Evolutionary conservation across 1,140 invertebrate species (phyloP).

Genomic region (Pissodes strobi): DNA sequence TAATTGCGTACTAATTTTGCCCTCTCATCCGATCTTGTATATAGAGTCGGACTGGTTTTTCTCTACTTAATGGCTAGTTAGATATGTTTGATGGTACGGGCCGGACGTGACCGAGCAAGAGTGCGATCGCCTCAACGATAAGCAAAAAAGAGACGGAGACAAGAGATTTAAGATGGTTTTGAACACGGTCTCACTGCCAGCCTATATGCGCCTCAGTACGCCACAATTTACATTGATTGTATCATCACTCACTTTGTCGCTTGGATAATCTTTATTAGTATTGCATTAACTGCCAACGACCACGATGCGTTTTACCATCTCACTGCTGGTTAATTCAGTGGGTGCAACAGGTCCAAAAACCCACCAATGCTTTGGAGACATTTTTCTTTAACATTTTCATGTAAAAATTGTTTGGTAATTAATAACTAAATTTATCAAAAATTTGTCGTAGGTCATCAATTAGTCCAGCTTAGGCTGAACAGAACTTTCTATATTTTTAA

Average conservation of each 20-base stretch:
- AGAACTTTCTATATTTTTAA: too few relatives aligned
- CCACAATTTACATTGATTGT: constrained; percentile 4
- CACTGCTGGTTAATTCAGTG: too few relatives aligned
- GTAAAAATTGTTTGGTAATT: too few relatives aligned
- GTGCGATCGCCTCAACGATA: constrained; percentile 7
- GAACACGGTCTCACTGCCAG: constrained; percentile 11
- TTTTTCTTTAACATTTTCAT: too few relatives aligned
- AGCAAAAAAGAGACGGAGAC: neutral
- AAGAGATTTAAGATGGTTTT: constrained; percentile 11
- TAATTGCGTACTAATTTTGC: constrained; percentile 14
- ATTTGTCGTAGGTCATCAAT: too few relatives aligned
- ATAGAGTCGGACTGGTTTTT: constrained; percentile 5
- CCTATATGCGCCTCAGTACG: neutral
- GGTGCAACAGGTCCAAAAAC: too few relatives aligned
- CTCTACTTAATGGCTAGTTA: constrained; percentile 11
- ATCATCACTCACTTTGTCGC: constrained; percentile 10
- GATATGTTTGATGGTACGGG: constrained; percentile 16
- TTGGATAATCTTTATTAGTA: neutral
- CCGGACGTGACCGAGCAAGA: constrained; percentile 5
- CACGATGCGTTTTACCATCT: too few relatives aligned
- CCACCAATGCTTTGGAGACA: too few relatives aligned
- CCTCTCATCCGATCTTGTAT: constrained; percentile 1
- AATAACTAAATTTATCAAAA: too few relatives aligned
- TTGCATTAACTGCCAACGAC: too few relatives aligned
- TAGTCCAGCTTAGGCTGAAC: too few relatives aligned